Percentiles rank a stretch among this genome's conserved stretches.
Evolutionary conservation across 2,113 vertebrate species (phyloP).

Genomic region (Neomonachus schauinslandi): DNA sequence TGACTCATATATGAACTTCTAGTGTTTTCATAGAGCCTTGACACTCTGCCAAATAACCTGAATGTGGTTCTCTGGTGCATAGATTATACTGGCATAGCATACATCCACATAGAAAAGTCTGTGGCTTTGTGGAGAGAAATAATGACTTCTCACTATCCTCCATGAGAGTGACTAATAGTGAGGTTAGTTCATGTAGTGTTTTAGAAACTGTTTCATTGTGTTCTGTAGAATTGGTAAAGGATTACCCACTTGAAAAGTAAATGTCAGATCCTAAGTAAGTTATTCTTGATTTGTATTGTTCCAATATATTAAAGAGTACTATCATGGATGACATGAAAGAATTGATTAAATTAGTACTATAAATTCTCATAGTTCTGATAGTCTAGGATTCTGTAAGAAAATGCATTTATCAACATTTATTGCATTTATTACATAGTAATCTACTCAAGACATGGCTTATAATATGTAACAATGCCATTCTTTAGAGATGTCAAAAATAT

Average conservation of each 20-base stretch:
- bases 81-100: neutral
- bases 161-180: neutral
- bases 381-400: conserved; percentile 25
- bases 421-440: neutral
- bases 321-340: neutral
- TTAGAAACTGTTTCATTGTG: conserved; percentile 13
- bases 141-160: neutral
- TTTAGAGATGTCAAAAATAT: neutral
- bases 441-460: neutral
- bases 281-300: neutral
- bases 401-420: neutral
- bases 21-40: conserved; percentile 50
- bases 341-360: neutral
- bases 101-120: neutral
- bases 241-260: neutral
- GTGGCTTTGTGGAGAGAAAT: neutral
- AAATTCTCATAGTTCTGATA: neutral
- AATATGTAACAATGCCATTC: neutral
- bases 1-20: conserved; percentile 32
- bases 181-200: neutral
- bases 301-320: neutral
- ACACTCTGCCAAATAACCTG: conserved; percentile 12
- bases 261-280: neutral
- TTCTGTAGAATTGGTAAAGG: neutral
- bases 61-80: neutral